Conservation (phyloP, 2,888 invertebrate species). For the Syritta pipiens region DNA sequence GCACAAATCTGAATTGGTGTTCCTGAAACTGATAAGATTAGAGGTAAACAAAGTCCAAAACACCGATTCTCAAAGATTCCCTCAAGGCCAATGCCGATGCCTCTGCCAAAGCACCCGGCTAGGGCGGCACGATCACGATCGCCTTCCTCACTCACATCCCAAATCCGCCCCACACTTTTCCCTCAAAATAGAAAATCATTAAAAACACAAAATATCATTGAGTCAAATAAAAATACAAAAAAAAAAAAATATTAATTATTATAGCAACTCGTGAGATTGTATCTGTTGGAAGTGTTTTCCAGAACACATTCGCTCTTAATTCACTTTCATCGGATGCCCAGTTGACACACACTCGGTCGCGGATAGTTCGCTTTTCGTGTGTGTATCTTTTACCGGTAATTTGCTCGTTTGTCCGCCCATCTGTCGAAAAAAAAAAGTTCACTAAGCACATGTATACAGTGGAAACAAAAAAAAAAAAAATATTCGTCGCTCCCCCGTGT, state of each 20-base stretch:
- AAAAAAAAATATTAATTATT: conserved; percentile 32
- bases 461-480: conserved; percentile 21
- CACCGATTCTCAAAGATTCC: no score
- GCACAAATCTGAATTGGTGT: no score
- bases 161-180: not conserved
- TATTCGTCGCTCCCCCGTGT: conserved; percentile 25
- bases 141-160: not conserved
- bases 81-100: no score
- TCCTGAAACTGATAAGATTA: no score
- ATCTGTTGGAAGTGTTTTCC: conserved; percentile 40
- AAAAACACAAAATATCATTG: conserved; percentile 27
- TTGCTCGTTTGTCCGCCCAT: conserved; percentile 47
- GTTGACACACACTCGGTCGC: conserved; percentile 27
- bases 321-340: conserved; percentile 36
- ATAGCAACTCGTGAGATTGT: conserved; percentile 32
- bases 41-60: no score
- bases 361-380: conserved; percentile 6
- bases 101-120: not conserved
- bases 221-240: conserved; percentile 9
- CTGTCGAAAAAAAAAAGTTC: conserved; percentile 37
- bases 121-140: not conserved
- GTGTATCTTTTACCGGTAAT: conserved; percentile 51
- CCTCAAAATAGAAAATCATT: conserved; percentile 48
- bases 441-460: conserved; percentile 9
- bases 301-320: conserved; percentile 49